phyloP scores from a whole-genome alignment of 2,797 vertebrate genomes.

The Oreochromis grahami region DNA sequence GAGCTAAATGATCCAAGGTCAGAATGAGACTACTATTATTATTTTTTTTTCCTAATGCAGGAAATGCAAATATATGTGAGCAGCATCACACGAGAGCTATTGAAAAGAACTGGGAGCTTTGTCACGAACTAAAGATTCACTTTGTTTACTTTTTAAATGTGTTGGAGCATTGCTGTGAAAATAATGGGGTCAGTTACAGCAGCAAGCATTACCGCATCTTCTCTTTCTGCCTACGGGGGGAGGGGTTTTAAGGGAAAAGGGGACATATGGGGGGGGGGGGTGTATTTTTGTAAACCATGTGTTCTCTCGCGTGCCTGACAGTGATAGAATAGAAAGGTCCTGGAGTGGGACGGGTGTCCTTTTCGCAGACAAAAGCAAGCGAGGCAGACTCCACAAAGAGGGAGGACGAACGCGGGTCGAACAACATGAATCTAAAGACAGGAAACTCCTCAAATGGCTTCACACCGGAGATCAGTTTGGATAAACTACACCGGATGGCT shows the following conservation, averaged over 20 bases:
- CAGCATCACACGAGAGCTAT: background rate
- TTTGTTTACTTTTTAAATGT: background rate
- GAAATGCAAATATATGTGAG: background rate
- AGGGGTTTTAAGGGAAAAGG: slow-evolving; percentile 22
- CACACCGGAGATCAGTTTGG: slow-evolving; percentile 28
- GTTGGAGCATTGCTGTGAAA: slow-evolving; percentile 1
- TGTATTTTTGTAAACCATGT: slow-evolving; percentile 66
- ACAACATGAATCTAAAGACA: slow-evolving; percentile 25
- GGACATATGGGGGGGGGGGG: background rate
- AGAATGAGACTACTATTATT: background rate
- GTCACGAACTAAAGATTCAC: background rate
- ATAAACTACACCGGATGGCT: slow-evolving; percentile 31
- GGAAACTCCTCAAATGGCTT: slow-evolving; percentile 12
- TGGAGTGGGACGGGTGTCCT: slow-evolving; percentile 1
- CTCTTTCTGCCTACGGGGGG: slow-evolving; percentile 14
- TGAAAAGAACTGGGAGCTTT: background rate
- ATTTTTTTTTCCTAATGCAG: background rate
- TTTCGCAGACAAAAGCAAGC: slow-evolving; percentile 12
- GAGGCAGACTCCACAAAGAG: background rate
- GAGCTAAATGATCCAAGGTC: background rate
- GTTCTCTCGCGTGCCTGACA: slow-evolving; percentile 39
- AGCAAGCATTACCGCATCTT: slow-evolving; percentile 11
- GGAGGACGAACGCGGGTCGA: background rate
- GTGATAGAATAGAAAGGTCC: slow-evolving; percentile 28
- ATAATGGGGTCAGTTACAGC: slow-evolving; percentile 27